phyloP scores from a whole-genome alignment of 2,888 invertebrate species.

The Erynnis tages region DNA sequence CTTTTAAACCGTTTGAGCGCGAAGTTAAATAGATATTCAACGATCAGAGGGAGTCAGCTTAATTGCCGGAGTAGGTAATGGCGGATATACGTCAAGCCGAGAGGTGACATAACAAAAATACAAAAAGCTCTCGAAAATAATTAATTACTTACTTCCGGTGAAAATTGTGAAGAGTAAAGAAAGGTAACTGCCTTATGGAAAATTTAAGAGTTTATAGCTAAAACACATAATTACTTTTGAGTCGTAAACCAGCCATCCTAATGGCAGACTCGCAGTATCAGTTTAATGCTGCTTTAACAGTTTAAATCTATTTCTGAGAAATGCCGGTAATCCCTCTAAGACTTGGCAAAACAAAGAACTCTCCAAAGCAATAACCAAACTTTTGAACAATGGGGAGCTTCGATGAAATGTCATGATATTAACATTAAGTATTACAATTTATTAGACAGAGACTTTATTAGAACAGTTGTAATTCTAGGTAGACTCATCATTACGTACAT shows the following conservation, averaged over 20 bases:
- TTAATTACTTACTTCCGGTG: too few species aligned
- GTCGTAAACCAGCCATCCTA: not conserved
- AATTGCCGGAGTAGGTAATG: not conserved
- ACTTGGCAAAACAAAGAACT: not conserved
- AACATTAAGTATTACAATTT: too few species aligned
- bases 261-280: not conserved
- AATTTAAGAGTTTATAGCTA: not conserved
- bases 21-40: not conserved
- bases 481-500: too few species aligned
- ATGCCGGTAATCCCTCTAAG: not conserved
- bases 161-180: too few species aligned
- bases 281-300: not conserved
- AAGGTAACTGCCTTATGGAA: too few species aligned
- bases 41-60: not conserved
- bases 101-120: constrained; percentile 1
- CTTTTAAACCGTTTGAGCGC: too few species aligned
- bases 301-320: not conserved
- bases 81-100: constrained; percentile 1
- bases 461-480: too few species aligned
- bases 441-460: too few species aligned
- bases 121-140: constrained; percentile 5
- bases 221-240: not conserved
- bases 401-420: not conserved
- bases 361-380: not conserved
- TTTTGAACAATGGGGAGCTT: not conserved